Evolutionary conservation across 2,888 invertebrate genomes (phyloP).

Genomic region (Oxytorus armatus): DNA sequence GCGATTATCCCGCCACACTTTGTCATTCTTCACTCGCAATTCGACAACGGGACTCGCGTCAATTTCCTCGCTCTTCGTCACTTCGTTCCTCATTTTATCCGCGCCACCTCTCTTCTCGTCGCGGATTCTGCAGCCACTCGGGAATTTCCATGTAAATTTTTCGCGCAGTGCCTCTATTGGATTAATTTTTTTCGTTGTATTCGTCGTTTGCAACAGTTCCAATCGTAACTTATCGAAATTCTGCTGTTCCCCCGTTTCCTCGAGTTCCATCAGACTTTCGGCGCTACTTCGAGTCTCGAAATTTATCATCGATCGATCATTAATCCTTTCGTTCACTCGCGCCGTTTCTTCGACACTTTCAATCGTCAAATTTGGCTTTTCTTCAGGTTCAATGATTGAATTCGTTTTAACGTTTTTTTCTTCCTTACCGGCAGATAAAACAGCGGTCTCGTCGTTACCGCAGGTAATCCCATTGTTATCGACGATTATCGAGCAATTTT

Average conservation of each 20-base stretch:
- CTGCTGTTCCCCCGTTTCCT: constrained; percentile 69
- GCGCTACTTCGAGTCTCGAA: neutral
- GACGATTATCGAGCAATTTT: too few relatives aligned
- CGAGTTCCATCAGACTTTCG: constrained; percentile 25
- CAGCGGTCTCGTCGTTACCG: too few relatives aligned
- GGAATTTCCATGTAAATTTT: constrained; percentile 69
- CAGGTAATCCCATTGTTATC: too few relatives aligned
- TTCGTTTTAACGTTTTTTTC: too few relatives aligned
- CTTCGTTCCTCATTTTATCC: constrained; percentile 28
- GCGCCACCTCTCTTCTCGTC: constrained; percentile 4
- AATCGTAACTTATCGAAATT: constrained; percentile 77
- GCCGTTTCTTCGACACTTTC: neutral
- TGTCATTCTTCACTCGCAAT: constrained; percentile 71
- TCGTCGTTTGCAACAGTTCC: constrained; percentile 67
- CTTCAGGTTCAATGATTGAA: too few relatives aligned
- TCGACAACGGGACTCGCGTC: constrained; percentile 69
- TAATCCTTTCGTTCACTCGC: neutral
- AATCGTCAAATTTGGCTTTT: neutral
- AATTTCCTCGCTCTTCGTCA: constrained; percentile 25
- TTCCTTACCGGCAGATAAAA: too few relatives aligned
- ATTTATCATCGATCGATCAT: constrained; percentile 9
- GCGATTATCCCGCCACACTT: constrained; percentile 68
- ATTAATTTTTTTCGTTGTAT: constrained; percentile 70
- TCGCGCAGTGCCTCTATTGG: constrained; percentile 74
- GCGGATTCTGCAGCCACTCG: constrained; percentile 23